Evolutionary conservation across 2,113 vertebrate genomes (phyloP).

Genomic region (Morone saxatilis): DNA sequence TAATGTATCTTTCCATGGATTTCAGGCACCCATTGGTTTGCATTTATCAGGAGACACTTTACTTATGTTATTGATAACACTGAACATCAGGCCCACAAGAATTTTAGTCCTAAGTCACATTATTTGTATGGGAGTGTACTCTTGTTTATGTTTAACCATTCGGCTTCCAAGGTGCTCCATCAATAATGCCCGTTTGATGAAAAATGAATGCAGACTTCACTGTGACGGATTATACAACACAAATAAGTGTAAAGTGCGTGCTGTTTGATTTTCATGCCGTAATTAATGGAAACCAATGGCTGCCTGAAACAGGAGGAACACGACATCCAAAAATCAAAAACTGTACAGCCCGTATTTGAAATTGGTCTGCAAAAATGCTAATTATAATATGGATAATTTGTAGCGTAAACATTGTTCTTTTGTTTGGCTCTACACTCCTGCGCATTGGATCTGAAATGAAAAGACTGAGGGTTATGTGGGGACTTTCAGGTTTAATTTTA

Average conservation of each 20-base stretch:
- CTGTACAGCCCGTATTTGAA: too few species aligned
- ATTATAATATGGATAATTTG: not conserved
- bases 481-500: slow-evolving; percentile 31
- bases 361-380: not conserved
- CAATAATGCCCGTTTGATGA: too few species aligned
- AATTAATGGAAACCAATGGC: not conserved
- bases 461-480: not conserved
- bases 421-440: not conserved
- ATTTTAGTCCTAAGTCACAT: not conserved
- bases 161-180: too few species aligned
- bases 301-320: not conserved
- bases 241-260: not conserved
- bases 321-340: not conserved
- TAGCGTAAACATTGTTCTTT: not conserved
- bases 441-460: not conserved
- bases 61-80: not conserved
- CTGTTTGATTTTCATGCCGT: too few species aligned
- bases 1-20: not conserved
- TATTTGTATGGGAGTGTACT: too few species aligned
- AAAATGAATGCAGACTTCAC: not conserved
- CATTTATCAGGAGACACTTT: not conserved
- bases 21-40: not conserved
- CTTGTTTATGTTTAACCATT: too few species aligned
- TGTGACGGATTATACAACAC: not conserved
- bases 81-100: not conserved